Evolutionary conservation across 35 echinoderm and acorn worm species (phyloP), one percentile per base, ranked within the genome.

Genomic region (Hemicentrotus pulcherrimus): DNA sequence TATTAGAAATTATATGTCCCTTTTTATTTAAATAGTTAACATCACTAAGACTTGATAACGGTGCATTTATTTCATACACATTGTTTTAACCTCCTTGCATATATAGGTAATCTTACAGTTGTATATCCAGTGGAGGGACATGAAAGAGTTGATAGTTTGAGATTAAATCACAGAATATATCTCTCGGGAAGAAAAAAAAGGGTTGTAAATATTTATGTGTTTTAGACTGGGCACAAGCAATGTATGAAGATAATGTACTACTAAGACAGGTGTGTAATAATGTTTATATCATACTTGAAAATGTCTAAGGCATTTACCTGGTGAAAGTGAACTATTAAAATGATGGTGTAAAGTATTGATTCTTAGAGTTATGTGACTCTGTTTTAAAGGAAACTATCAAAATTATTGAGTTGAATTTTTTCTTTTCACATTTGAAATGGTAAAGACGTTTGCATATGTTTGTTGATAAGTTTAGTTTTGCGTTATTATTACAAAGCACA

Each of bases 171-270:
- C 19, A 78, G 24, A 78, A 8, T 78, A 28, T 28, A 22, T 78
- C 19, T 55, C 50, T 55, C 15, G 50, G 35, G 50, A 11, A 15
- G 50, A 55, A 28, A 78, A 19, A 70, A n/a, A 78, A 78, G 19
- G 65, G 65, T 28, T 78, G 65, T 78, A 78, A 78, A 78, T 78
- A 78, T 28, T 78, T 78, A 28, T 78, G 50, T 55, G 65, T 78
- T 78, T 78, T 78, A 78, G 65, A n/a, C 65, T 78, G 65, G 65
- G 65, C 65, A 78, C 65, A 78, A 78, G 65, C 65, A 78, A 78
- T 78, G 28, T 78, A 28, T 22, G 65, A 78, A 78, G 65, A 78
- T n/a, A 78, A 0, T n/a, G 28, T 78, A 78, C 65, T 78, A 4
- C 3, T 78, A n/a, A 78, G 28, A 78, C 7, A 78, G 65, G 65